Evolutionary conservation across 2,888 invertebrate genomes (phyloP), one percentile per base, ranked within the genome.

Genomic region (Pegoplata infirma): DNA sequence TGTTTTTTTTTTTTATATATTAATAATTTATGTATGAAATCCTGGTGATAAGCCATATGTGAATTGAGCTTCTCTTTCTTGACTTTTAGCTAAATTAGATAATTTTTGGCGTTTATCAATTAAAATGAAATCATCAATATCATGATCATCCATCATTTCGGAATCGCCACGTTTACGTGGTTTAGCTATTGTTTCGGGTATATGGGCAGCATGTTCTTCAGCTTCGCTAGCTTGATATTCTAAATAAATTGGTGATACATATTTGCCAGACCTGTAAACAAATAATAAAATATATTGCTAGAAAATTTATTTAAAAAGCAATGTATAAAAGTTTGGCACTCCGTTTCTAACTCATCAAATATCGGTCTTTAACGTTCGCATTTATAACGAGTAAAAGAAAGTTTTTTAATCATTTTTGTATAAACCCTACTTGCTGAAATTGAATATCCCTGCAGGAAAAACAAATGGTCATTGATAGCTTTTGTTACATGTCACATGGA

Each of bases 171-270:
- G 87, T 67, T 89, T 88, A 0, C 88, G 84, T 47, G 73, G 61
- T 44, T 47, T 47, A 3, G 78, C 51, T 32, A 16, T 7, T 19
- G n/a, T 49, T 44, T 75, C 71, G 16, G 53, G 44, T 12, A 28
- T 36, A 17, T 16, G 5, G 19, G 36, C 47, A 7, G 46, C 25
- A 10, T 81, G 44, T 47, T 87, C 86, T 44, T 89, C 87, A 16
- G 84, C 85, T 36, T 84, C 84, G 61, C 84, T 85, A n/a, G 90
- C 89, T 82, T 90, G 88, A 84, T 91, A 92, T 67, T 91, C 89
- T 53, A 91, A 86, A 84, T 92, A 91, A 59, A 91, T 84, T 12
- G 90, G 86, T 36, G 81, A 68, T 81, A 92, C 90, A 83, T 88
- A 90, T 19, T 85, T 82, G 28, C 86, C 86, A 55, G 91, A 91